Evolutionary conservation across 1,140 invertebrate genomes (phyloP).

Genomic region (Lucilia sericata): DNA sequence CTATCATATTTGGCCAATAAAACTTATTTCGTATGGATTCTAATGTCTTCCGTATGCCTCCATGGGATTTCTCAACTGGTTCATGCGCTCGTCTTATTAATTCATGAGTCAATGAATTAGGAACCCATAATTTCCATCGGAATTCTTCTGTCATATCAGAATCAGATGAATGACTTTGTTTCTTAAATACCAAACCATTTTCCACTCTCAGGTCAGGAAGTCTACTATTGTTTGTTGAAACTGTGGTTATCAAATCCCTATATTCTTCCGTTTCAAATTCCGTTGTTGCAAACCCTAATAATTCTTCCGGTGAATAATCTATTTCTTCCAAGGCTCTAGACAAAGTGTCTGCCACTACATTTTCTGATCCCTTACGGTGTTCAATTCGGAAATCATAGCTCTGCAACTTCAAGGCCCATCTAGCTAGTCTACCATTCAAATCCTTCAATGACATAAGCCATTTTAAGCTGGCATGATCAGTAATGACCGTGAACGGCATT

Average conservation of each 20-base stretch:
- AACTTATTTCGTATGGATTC: background rate
- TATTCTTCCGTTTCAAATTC: conserved; percentile 15
- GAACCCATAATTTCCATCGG: too few relatives aligned
- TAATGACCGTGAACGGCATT: too few relatives aligned
- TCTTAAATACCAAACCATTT: background rate
- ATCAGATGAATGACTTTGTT: too few relatives aligned
- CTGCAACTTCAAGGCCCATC: background rate
- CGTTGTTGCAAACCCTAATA: background rate
- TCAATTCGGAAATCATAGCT: too few relatives aligned
- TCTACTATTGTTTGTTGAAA: background rate
- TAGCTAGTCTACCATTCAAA: background rate
- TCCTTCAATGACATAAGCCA: background rate
- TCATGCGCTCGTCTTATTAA: too few relatives aligned
- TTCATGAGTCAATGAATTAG: too few relatives aligned
- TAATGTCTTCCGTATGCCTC: too few relatives aligned
- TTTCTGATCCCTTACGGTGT: conserved; percentile 18
- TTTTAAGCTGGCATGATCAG: too few relatives aligned
- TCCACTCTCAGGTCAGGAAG: conserved; percentile 1
- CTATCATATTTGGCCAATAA: conserved; percentile 35
- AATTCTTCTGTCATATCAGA: too few relatives aligned
- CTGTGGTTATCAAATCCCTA: background rate
- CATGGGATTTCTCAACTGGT: too few relatives aligned
- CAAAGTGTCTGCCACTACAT: conserved; percentile 1
- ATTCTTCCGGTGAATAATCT: background rate
- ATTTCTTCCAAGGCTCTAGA: background rate